phyloP scores from a whole-genome alignment of 2,797 vertebrate species.

The Lepilemur septentrionalis region DNA sequence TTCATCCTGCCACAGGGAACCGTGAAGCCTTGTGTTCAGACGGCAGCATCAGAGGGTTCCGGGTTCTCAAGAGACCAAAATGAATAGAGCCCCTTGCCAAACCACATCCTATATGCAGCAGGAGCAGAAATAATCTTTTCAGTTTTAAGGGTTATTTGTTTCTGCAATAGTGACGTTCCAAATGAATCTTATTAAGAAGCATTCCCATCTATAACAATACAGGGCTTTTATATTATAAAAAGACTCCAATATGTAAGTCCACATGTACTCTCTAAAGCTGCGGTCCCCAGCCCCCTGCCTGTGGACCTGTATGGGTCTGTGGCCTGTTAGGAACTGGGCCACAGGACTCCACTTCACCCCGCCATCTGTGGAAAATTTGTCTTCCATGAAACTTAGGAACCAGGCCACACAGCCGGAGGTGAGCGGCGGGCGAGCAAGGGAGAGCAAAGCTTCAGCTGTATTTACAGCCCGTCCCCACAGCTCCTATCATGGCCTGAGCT shows the following conservation, averaged over 20 bases:
- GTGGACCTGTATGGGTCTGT: fast-evolving
- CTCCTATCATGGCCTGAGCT: too few species aligned
- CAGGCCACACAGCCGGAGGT: too few species aligned
- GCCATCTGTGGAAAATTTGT: too few species aligned
- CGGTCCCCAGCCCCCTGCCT: too few species aligned
- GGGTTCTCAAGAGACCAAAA: not conserved
- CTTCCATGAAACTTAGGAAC: too few species aligned
- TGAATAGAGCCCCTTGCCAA: not conserved
- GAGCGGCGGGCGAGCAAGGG: too few species aligned
- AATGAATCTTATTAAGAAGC: not conserved
- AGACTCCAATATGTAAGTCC: not conserved
- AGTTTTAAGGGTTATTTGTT: not conserved
- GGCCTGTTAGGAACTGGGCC: too few species aligned
- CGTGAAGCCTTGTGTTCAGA: not conserved
- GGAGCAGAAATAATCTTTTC: not conserved
- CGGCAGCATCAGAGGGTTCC: not conserved
- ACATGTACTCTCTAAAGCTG: not conserved
- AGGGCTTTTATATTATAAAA: not conserved
- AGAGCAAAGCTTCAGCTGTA: too few species aligned
- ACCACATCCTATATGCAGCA: too few species aligned
- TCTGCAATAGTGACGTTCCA: not conserved
- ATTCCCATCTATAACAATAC: not conserved
- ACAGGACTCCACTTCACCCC: too few species aligned
- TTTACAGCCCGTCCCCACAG: too few species aligned
- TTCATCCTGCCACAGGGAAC: not conserved